Evolutionary conservation across 2,888 invertebrate genomes (phyloP), one percentile per base, ranked within the genome.

Genomic region (Ectemnius cavifrons): DNA sequence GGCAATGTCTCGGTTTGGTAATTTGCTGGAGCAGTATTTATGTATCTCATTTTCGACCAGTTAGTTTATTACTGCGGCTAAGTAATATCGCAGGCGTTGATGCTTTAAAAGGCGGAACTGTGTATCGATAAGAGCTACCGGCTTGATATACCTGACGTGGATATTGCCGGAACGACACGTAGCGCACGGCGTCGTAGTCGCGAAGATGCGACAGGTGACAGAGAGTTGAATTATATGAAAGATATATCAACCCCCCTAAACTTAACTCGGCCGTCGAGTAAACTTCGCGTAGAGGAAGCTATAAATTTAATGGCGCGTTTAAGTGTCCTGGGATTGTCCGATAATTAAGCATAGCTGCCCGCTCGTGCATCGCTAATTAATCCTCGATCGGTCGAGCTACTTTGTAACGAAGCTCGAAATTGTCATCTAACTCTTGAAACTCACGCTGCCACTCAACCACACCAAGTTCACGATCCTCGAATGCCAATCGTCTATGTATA

Each of bases 211-310:
- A 52, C 52, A 52, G 52, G 52, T 52, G 52, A 16, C 52, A 52
- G 52, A 52, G 52, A 16, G 52, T 52, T 16, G 16, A 52, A 52
- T 52, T 52, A 52, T 52, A 52, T 52, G 52, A 52, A 52, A 52
- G 52, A 52, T 52, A 52, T 52, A 52, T 52, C 52, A 14, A 14
- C 52, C 14, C 8, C n/a, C 52, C 52, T 52, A 52, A 52, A 52
- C n/a, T 52, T 52, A 52, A 16, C 52, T 52, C 52, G n/a, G 16
- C 6, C 37, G 37, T 37, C 37, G 37, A 37, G 37, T 37, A 37
- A 37, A 37, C 37, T 37, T 37, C 37, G 37, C 37, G 8, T 11
- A 37, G 37, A 8, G 37, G 37, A 37, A 37, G 37, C 37, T 37
- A 37, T 37, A 37, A 37, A 37, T 37, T 37, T 37, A 37, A 37